These are phyloP conservation scores for Acanthosepion lycidas DNA, from an alignment of 2,888 invertebrate species.

Conservation along the genomic window DNA sequence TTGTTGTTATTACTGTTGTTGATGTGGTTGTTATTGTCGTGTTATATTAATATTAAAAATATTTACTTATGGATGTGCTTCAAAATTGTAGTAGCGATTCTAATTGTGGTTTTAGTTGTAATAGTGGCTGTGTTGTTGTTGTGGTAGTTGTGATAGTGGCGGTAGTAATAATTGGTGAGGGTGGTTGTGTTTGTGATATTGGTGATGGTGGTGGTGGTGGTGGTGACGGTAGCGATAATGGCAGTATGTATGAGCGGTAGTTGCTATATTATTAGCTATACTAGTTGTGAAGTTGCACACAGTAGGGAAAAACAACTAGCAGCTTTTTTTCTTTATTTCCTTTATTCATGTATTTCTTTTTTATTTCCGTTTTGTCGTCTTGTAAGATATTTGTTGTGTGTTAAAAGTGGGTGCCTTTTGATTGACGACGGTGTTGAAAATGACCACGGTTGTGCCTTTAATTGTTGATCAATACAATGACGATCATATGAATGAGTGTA, in stretches of 20 bases:
- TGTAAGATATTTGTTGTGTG: background rate
- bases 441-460: background rate
- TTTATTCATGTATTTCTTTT: background rate
- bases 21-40: background rate
- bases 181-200: background rate
- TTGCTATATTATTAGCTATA: conserved; percentile 18
- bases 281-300: background rate
- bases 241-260: background rate
- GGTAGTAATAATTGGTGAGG: background rate
- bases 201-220: conserved; percentile 23
- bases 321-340: background rate
- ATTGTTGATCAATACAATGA: too few relatives aligned
- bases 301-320: background rate
- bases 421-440: background rate
- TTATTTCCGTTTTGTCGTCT: background rate
- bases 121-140: conserved; percentile 12
- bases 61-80: background rate
- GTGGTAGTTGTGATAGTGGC: background rate
- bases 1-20: background rate
- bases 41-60: background rate
- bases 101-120: background rate
- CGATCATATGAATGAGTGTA: background rate
- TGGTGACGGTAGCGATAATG: conserved; percentile 8
- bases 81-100: background rate
- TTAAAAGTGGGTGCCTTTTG: background rate